Base-by-base conservation (phyloP, 2,888 invertebrate genomes). In the Nomada fabriciana region DNA sequence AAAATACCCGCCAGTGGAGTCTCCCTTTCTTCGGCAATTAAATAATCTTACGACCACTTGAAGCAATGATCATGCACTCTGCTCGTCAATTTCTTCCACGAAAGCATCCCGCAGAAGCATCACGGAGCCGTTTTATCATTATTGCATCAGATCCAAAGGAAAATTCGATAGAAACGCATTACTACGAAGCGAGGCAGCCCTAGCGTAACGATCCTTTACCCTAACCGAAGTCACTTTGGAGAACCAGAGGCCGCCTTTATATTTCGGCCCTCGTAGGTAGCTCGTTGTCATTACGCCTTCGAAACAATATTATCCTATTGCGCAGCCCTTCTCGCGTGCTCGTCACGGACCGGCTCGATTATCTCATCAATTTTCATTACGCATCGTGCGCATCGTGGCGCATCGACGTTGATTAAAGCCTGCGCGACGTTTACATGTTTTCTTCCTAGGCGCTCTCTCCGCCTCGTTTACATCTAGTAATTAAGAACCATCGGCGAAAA, bases 281-380 rank as follows among this genome's bases (percentile, higher is more conserved):
- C 73, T 82, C 74, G 80, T 80, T 85, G 80, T 82, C 77, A 77
- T 81, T 86, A 76, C 82, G 80, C 80, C 83, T 81, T 83, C 78
- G 83, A 87, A 87, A 89, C 83, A 78, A 89, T 86, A 87, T 89
- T 87, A 89, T 87, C 85, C 85, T 84, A 88, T 88, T 88, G 70
- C 82, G 78, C 70, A 74, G 71, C 76, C 86, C 83, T 57, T 76
- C 47, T 65, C 74, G 68, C 64, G 55, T 53, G 64, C 59, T 72
- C 73, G 67, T 71, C 82, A 68, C 63, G 76, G 74, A 67, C 81
- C 72, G 77, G 71, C 83, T 75, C 87, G 90, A 92, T 91, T 90
- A 91, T 92, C 93, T 93, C 93, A 92, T 93, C 92, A 92, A 93
- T 93, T 93, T 93, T 93, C 92, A 93, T 93, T 92, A 93, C 86